A percentile compares a stretch with the other conserved stretches of the same genome.
These are phyloP conservation scores for Clusia tigrina DNA, from an alignment of 2,888 invertebrate genomes.

Conservation along the genomic window DNA sequence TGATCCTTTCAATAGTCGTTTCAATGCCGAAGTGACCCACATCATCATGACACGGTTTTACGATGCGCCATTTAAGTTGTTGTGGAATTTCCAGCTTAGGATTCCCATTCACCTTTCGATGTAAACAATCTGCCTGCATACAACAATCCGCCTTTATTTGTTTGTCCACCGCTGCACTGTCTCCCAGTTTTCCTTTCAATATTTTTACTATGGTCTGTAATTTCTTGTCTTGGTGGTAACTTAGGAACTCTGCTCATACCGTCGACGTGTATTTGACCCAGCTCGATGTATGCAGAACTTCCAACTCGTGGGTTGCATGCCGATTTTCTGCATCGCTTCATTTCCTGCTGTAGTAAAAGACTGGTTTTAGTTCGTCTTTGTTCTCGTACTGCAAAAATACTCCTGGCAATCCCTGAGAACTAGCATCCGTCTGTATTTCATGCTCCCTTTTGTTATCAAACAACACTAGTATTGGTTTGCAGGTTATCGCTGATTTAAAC, in stretches of 20 bases:
- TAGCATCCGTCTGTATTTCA: slow-evolving; percentile 54
- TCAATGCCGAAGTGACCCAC: slow-evolving; percentile 34
- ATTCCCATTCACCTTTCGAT: neutral
- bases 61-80: slow-evolving; percentile 30
- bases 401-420: slow-evolving; percentile 47
- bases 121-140: slow-evolving; percentile 13
- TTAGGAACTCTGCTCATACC: slow-evolving; percentile 42
- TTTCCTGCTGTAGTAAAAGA: slow-evolving; percentile 51
- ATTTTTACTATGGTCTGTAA: slow-evolving; percentile 9
- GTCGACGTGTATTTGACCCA: slow-evolving; percentile 47
- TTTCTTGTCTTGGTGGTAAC: slow-evolving; percentile 11
- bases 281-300: slow-evolving; percentile 41
- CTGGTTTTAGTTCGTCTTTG: slow-evolving; percentile 33
- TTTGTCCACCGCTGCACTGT: neutral
- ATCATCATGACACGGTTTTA: slow-evolving; percentile 36
- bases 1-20: slow-evolving; percentile 32
- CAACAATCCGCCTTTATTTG: slow-evolving; percentile 6
- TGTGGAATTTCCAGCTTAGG: slow-evolving; percentile 26
- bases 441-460: slow-evolving; percentile 25
- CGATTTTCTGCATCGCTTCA: slow-evolving; percentile 49
- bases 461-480: slow-evolving; percentile 45
- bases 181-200: neutral
- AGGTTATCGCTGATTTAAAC: slow-evolving; percentile 40
- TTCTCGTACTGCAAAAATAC: slow-evolving; percentile 47
- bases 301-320: slow-evolving; percentile 58